Base-by-base conservation (phyloP, 2,113 vertebrate genomes). In the Chamaea fasciata region DNA sequence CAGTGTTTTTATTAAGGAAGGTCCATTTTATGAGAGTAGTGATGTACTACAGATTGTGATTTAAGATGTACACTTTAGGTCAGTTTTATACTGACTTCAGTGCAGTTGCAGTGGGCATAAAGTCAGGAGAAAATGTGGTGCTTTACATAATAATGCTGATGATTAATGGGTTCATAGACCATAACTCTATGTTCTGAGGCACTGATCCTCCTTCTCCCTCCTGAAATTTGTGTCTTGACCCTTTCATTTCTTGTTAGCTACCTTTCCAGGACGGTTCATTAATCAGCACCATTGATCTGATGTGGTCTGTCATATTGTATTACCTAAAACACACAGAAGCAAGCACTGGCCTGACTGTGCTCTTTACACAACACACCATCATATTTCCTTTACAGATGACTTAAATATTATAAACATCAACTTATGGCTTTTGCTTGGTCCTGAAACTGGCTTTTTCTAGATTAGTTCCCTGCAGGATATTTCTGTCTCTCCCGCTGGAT, bases 281-380 rank as follows among this genome's bases (percentile, higher is more conserved):
- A 97, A 97, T 96, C 96, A 97, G 92, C 89, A 90, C 44, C 60
- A 93, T 84, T 92, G 92, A 95, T 94, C 69, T 95, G 92, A 96
- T 92, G 59, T 59, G 60, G 71, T 87, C 49, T 87, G 86, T 95
- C 94, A 87, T 94, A 87, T 33, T 76, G 31, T 90, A 94, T 95
- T 97, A 95, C 93, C 95, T 95, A 89, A 96, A 94, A 83, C 69
- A 81, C 83, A 87, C 21, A 60, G 42, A 95, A 91, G 67, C 47
- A 82, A 85, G 57, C 77, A 67, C 2, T 90, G 65, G 70, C 65
- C 62, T 83, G 78, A 94, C 78, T 84, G 75, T 89, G 64, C 55
- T 96, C 82, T 89, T 88, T 82, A 94, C 22, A 64, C 27, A 92
- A 87, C 30, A 75, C 42, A 71, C 11, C 75, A 88, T 52, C 65